These are phyloP conservation scores for Notothenia coriiceps DNA, from an alignment of 2,113 vertebrate genomes.

Conservation along the genomic window DNA sequence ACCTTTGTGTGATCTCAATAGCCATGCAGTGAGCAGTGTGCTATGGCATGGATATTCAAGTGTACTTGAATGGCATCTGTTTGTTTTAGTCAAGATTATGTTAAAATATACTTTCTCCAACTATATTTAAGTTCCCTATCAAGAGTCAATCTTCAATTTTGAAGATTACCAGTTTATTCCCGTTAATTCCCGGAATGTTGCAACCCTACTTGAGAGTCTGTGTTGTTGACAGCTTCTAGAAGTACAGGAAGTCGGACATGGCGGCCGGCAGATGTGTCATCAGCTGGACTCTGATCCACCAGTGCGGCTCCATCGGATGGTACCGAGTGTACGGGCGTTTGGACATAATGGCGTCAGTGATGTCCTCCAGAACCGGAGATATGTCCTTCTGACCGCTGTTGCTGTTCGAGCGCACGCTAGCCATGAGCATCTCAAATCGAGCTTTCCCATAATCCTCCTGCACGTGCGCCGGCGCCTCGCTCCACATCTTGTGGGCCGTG, in stretches of 20 bases:
- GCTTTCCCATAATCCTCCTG: conserved; percentile 86
- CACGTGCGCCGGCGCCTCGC: conserved; percentile 69
- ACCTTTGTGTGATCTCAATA: no score
- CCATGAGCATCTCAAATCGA: conserved; percentile 82
- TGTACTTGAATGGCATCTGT: no score
- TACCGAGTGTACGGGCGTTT: conserved; percentile 84
- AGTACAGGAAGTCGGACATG: conserved; percentile 87
- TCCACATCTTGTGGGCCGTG: conserved; percentile 87
- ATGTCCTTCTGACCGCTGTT: conserved; percentile 81
- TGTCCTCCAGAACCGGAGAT: conserved; percentile 82
- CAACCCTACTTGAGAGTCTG: no score
- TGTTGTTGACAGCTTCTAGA: conserved; percentile 48
- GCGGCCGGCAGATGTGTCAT: conserved; percentile 87
- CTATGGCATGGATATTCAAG: no score
- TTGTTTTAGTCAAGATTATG: no score
- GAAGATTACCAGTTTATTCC: no score
- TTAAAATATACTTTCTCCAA: no score
- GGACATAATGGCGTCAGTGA: conserved; percentile 85
- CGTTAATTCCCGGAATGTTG: no score
- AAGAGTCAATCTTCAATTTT: no score
- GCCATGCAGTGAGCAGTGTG: no score
- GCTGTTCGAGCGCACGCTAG: conserved; percentile 85
- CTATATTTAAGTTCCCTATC: no score
- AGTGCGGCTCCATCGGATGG: conserved; percentile 86
- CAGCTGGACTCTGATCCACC: conserved; percentile 88